Evolutionary conservation across 2,888 invertebrate genomes (phyloP).

Genomic region (Aquatica leii): DNA sequence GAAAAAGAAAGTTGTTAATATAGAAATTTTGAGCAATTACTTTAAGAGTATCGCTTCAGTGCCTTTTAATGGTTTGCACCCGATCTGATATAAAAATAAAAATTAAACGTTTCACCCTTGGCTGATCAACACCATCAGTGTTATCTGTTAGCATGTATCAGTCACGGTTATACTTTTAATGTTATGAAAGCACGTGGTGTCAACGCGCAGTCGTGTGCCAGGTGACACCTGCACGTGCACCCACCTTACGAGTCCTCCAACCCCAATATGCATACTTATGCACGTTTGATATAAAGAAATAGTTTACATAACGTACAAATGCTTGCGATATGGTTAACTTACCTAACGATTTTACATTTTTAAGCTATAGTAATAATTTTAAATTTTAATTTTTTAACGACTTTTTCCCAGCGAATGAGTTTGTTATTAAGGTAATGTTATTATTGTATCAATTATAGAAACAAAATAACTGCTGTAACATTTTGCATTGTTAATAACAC

Average conservation of each 20-base stretch:
- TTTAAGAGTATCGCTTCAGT: no score
- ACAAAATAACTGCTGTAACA: background rate
- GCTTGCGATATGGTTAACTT: conserved; percentile 38
- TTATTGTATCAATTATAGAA: background rate
- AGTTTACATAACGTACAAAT: conserved; percentile 8
- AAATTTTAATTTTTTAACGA: conserved; percentile 42
- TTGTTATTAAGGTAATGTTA: background rate
- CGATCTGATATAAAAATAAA: conserved; percentile 4
- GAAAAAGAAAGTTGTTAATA: no score
- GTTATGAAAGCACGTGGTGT: conserved; percentile 40
- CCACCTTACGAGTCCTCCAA: conserved; percentile 42
- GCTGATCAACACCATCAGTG: conserved; percentile 23
- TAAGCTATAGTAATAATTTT: conserved; percentile 21
- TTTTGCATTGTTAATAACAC: background rate
- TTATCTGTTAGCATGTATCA: conserved; percentile 27
- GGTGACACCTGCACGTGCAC: conserved; percentile 47
- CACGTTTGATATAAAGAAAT: conserved; percentile 19
- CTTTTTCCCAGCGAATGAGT: conserved; percentile 43
- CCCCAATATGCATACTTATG: conserved; percentile 24
- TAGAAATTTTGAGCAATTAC: no score
- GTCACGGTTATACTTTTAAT: conserved; percentile 30
- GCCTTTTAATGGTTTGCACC: no score
- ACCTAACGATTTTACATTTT: conserved; percentile 45
- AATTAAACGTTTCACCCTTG: conserved; percentile 25
- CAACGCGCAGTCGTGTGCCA: conserved; percentile 47